phyloP scores from a whole-genome alignment of 2,797 vertebrate genomes.

The Enteromius anoplus region DNA sequence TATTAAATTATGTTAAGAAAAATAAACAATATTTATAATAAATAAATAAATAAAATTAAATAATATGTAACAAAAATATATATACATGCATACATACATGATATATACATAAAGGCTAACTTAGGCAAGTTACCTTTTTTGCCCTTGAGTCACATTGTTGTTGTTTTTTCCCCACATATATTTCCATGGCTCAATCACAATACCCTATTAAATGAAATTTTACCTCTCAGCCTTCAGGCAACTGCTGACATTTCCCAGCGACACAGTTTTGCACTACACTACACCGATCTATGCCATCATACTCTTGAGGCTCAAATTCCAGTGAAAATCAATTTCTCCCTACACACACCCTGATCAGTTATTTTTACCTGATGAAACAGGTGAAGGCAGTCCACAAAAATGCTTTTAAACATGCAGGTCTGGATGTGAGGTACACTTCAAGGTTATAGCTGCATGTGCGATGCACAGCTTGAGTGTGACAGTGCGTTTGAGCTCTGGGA shows the following conservation, averaged over 20 bases:
- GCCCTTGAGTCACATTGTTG: slow-evolving; percentile 76
- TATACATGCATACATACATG: too few species aligned
- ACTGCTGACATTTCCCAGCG: slow-evolving; percentile 93
- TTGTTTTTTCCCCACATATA: not conserved
- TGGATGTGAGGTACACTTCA: slow-evolving; percentile 21
- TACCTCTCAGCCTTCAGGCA: slow-evolving; percentile 73
- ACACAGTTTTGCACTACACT: slow-evolving; percentile 97
- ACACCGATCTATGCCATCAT: slow-evolving; percentile 57
- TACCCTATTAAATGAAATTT: not conserved
- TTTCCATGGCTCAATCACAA: not conserved
- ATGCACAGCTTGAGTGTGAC: slow-evolving; percentile 16
- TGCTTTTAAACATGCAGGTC: slow-evolving; percentile 3
- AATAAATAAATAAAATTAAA: not conserved
- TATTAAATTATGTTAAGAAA: not conserved
- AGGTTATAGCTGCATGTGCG: slow-evolving; percentile 31
- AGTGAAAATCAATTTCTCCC: slow-evolving; percentile 31
- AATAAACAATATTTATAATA: not conserved
- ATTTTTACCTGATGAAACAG: slow-evolving; percentile 31
- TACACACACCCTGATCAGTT: slow-evolving; percentile 21
- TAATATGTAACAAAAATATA: not conserved
- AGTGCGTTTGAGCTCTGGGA: not conserved
- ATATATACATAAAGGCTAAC: not conserved
- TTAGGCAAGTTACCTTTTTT: slow-evolving; percentile 81
- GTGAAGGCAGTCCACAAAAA: slow-evolving; percentile 18
- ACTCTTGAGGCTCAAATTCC: slow-evolving; percentile 37